Evolutionary conservation across 1,140 invertebrate genomes (phyloP), one percentile per base, ranked within the genome.

Genomic region (Drosophila biarmipes): DNA sequence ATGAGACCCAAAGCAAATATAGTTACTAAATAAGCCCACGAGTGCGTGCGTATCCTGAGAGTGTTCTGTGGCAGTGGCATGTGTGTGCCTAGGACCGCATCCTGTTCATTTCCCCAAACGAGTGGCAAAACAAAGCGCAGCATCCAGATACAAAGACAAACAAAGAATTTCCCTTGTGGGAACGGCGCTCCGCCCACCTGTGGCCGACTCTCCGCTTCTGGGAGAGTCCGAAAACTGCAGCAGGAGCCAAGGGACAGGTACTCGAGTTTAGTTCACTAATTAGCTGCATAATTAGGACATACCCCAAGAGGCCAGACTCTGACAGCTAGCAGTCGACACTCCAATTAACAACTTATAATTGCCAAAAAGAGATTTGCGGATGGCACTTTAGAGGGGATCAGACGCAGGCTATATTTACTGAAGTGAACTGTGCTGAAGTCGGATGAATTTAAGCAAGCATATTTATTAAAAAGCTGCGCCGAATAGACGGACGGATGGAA

Each of bases 101-200:
- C 54, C 55, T 54, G 66, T 68, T 68, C 67, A 51, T 72, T 72
- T 72, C 45, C 53, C 66, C 55, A n/a, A 73, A 55, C 37, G 34
- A 58, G 11, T 11, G 34, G 35, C 10, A 40, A 40, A 40, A 54
- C 52, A 54, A 54, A 54, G 45, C 29, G 45, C 14, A 34, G 37
- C 37, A 48, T 45, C 27, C 24, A 51, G 45, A 49, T 34, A 48
- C 31, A 64, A 64, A 48, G 34, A 24, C 11, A 64, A 45, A 48
- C 58, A 62, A 14, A 10, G 17, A 2, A 35, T 54, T 31, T 45
- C 8, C 52, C 42, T 19, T 19, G 12, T 34, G 31, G 17, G 29
- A n/a, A 19, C 27, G 31, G 24, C 24, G 40, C 8, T 37, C 6
- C 24, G 27, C 6, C 58, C 58, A 61, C 58, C 58, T 61, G 58